Conservation (phyloP, 2,797 vertebrate species). For the Cephalopachus bancanus region DNA sequence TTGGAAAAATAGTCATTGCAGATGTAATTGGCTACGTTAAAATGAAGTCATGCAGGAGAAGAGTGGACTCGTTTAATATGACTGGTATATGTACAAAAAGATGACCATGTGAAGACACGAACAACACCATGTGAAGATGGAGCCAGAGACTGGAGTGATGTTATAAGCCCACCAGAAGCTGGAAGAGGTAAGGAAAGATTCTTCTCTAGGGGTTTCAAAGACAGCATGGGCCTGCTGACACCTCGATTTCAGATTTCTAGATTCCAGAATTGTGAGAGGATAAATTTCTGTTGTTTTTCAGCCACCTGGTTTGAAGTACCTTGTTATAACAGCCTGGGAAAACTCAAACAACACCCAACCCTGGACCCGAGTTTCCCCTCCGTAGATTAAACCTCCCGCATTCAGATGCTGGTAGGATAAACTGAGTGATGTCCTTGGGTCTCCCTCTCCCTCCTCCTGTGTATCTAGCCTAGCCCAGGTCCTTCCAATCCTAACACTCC, state of each 20-base stretch:
- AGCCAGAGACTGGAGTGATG: accelerated
- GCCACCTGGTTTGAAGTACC: background rate
- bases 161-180: background rate
- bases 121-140: accelerated
- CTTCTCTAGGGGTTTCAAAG: background rate
- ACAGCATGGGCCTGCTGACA: background rate
- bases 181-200: background rate
- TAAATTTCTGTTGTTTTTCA: background rate
- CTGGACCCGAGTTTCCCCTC: background rate
- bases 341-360: accelerated
- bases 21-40: background rate
- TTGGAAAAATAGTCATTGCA: background rate
- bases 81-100: background rate
- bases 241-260: background rate
- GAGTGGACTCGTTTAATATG: background rate
- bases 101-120: background rate
- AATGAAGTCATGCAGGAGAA: no score
- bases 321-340: background rate
- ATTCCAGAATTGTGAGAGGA: background rate
- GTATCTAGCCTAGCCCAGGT: background rate
- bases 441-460: no score
- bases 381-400: background rate
- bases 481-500: background rate
- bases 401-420: background rate
- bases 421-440: accelerated